These are phyloP conservation scores for Actinopyga echinites DNA, from an alignment of 53 echinoderm and acorn worm genomes.

Conservation along the genomic window DNA sequence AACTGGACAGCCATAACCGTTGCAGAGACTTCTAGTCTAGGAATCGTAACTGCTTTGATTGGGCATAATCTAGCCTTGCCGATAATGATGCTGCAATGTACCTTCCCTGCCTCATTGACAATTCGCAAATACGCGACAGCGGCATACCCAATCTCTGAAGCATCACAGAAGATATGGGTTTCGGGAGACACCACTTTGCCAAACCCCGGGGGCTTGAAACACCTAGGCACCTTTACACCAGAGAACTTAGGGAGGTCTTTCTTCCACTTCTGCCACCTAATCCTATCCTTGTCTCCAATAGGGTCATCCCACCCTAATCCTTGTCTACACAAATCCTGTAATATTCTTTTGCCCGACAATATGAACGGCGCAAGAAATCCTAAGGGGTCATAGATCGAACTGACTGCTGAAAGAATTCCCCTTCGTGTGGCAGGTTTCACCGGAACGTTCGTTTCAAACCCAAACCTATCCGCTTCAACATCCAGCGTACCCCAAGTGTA, in stretches of 20 bases:
- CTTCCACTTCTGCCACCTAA: constrained; percentile 20
- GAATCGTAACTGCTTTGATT: constrained; percentile 45
- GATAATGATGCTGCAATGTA: constrained; percentile 46
- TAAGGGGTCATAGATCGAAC: constrained; percentile 67
- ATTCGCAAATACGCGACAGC: constrained; percentile 51
- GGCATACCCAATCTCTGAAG: constrained; percentile 62
- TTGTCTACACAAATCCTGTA: constrained; percentile 59
- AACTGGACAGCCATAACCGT: constrained; percentile 40
- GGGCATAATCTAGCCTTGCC: constrained; percentile 59
- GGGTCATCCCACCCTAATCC: constrained; percentile 66
- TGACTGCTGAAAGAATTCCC: constrained; percentile 57
- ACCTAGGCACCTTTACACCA: constrained; percentile 33
- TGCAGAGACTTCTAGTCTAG: constrained; percentile 56
- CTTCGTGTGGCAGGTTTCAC: constrained; percentile 54
- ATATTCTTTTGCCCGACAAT: constrained; percentile 49
- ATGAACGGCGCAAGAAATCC: constrained; percentile 64
- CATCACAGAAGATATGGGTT: constrained; percentile 55
- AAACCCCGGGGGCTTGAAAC: constrained; percentile 6
- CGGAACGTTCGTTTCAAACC: constrained; percentile 31
- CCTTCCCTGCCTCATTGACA: background rate
- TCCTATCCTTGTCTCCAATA: background rate
- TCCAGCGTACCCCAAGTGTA: constrained; percentile 60
- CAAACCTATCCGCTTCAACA: constrained; percentile 44
- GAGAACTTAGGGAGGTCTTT: constrained; percentile 35
- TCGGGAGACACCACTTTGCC: background rate